Base-by-base conservation (phyloP, 2,888 invertebrate genomes). In the Linnaemya vulpina region DNA sequence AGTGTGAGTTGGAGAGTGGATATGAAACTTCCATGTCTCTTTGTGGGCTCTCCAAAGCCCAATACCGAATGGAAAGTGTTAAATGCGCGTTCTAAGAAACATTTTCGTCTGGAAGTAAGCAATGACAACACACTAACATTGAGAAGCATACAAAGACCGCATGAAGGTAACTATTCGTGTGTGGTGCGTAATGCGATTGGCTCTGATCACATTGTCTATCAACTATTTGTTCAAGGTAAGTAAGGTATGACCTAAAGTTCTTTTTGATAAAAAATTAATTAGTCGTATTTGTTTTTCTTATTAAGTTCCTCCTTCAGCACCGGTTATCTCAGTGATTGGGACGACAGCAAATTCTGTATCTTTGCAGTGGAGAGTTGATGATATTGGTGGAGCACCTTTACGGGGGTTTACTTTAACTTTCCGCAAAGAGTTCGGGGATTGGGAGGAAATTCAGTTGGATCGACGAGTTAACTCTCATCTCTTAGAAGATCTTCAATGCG, bases 401-500 rank as follows among this genome's bases (percentile, higher is more conserved):
- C 92, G 93, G 75, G 94, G 93, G n/a, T 94, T 93, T 87, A 91
- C 93, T 22, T 88, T 94, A 46, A 93, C 93, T 63, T 94, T 92
- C 89, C 93, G 94, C 38, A 92, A 92, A 5, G 93, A 93, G 86
- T 93, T 92, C 73, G 93, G 92, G n/a, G 94, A 94, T 63, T 94
- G 94, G 94, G 93, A 93, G 79, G 94, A 94, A 87, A 90, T 94
- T 13, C 91, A 92, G 86, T 88, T 94, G 60, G 94, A 94, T 83
- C 91, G 93, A 1, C 92, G 93, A 2, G 87, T 90, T 4, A 94
- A 94, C 5, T 95, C 95, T 0, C 95, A 95, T 89, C 94, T 95
- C 0, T 93, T 96, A 88, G 95, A 95, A 77, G 95, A 95, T 89
- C 93, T 97, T 0, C 95, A 95, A 87, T 97, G 97, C 89, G 97